These are phyloP conservation scores for Hyles vespertilio DNA, from an alignment of 1,140 invertebrate genomes.

Conservation along the genomic window DNA sequence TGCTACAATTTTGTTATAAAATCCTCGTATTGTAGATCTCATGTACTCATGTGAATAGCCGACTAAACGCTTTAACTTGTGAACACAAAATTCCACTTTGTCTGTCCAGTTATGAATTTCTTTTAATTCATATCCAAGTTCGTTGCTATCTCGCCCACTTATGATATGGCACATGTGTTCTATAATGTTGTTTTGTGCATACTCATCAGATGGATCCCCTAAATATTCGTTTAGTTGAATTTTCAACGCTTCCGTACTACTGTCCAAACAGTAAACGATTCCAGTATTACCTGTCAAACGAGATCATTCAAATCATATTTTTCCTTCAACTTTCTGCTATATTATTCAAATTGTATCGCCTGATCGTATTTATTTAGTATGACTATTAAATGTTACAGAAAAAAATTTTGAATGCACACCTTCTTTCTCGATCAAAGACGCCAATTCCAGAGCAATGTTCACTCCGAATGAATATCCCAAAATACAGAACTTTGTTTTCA, in stretches of 20 bases:
- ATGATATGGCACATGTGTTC: not conserved
- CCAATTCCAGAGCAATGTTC: not conserved
- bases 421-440: constrained; percentile 1
- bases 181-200: constrained; percentile 5
- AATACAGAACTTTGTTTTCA: not conserved
- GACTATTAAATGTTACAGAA: not conserved
- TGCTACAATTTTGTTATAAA: not conserved
- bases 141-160: not conserved
- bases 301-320: not conserved
- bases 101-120: not conserved
- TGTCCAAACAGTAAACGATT: constrained; percentile 7
- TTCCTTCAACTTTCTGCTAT: not conserved
- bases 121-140: not conserved
- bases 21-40: not conserved
- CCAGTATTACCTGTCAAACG: not conserved
- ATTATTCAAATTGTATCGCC: not conserved
- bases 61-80: not conserved
- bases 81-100: not conserved
- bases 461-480: constrained; percentile 1
- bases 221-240: constrained; percentile 2
- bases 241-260: constrained; percentile 2
- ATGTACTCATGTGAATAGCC: not conserved
- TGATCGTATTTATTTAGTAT: too few species aligned
- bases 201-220: not conserved
- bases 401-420: not conserved